Base-by-base conservation (phyloP, 2,113 vertebrate species). In the Neolamprologus variostigma region DNA sequence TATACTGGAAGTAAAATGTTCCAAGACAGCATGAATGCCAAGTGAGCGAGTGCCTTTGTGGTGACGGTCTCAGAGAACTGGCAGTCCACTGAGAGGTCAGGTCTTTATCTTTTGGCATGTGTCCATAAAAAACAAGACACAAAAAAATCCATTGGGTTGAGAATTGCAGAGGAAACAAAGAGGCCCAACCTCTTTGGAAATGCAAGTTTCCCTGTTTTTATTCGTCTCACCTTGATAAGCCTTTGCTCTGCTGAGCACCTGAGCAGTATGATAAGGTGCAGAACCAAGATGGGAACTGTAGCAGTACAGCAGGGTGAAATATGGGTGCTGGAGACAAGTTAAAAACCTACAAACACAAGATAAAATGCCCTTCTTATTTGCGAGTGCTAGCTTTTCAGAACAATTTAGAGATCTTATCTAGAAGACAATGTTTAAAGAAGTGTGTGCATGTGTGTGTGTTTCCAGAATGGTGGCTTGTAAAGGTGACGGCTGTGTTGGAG, bases 81-180 rank as follows among this genome's bases (percentile, higher is more conserved):
- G 80, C 80, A 59, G 87, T 86, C 91, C 84, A 80, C 37, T 13
- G 84, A 89, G 88, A 89, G 84, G 89, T 92, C 91, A 87, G 6
- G 40, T 87, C 82, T 92, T 95, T 94, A 96, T 96, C 95, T 96
- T 93, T 96, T 96, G 96, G 96, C 91, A 82, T 11, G 35, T 35
- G n/a, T 94, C 95, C 95, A 96, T 17, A 73, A 63, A 95, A 94
- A 96, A 94, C 95, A 96, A 47, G 40, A 47, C 40, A 28, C 19
- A 71, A 71, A 23, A 76, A 76, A 76, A 89, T 90, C 90, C 88
- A 89, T 40, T 53, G 81, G 91, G 47, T 47, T 87, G 59, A 93
- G 92, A 61, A 81, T 87, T 50, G 80, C 83, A 92, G 53, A 85
- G 85, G 93, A 94, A 93, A 86, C 83, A 84, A 84, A 84, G 55